Base-by-base conservation (phyloP, 2,888 invertebrate species). In the Reticulitermes lucifugus region DNA sequence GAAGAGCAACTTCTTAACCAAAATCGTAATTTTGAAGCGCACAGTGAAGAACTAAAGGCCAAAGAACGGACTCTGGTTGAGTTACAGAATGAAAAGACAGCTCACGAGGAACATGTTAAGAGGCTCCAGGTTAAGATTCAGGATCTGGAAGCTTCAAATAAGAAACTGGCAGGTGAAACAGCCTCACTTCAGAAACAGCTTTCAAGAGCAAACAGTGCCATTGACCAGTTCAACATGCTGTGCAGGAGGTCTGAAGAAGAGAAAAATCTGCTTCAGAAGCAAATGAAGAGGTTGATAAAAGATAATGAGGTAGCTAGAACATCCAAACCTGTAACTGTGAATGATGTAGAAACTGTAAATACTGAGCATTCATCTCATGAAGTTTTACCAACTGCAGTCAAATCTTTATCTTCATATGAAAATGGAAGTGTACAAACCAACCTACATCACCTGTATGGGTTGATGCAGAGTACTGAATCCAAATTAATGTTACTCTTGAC, bases 21-120 rank as follows among this genome's bases (percentile, higher is more conserved):
- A 75, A 80, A 80, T 10, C 65, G 65, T 12, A 85, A 55, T 83
- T 83, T 85, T 80, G 87, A 87, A 80, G 79, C 80, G 5, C 85
- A 83, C 51, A 83, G 18, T 29, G 84, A 83, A 79, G 91, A 91
- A 83, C 88, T 91, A 75, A 89, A 88, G 35, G 87, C 87, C 12
- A 90, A 91, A 86, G 88, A 89, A 25, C 86, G 87, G 6, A 84
- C 86, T 81, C 83, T 88, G 51, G 88, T 88, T 35, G 86, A 87
- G 12, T 85, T 88, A 41, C 18, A 83, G 0, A 83, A 87, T 46
- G 89, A 90, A 60, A 88, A 90, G 59, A 35, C 73, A 55, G 29
- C 82, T n/a, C 60, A 85, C 70, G 87, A 89, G 65, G 87, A 88
- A n/a, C 86, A 88, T 14, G 87, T 88, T 83, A 84, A 87, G 9